Percentiles rank a stretch among this genome's conserved stretches.
phyloP scores from a whole-genome alignment of 2,888 invertebrate genomes.

The Glyphotaelius pellucidus region DNA sequence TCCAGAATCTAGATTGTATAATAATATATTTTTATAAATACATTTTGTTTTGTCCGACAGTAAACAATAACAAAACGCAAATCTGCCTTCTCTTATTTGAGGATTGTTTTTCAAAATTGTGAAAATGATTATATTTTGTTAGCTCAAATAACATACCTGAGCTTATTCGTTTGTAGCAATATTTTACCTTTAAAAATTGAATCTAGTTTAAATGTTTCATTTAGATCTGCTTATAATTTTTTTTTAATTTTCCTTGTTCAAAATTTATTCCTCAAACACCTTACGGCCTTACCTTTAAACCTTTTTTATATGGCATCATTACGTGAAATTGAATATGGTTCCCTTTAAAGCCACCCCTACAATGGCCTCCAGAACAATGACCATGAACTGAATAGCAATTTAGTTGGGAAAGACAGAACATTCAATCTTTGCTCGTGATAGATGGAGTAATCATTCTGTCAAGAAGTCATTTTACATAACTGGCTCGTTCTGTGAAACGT shows the following conservation, averaged over 20 bases:
- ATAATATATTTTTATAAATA: neutral
- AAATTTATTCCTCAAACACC: neutral
- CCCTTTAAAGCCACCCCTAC: neutral
- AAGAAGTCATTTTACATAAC: constrained; percentile 36
- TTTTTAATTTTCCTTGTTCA: neutral
- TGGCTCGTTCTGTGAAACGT: neutral
- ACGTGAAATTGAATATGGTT: neutral
- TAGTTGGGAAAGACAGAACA: neutral
- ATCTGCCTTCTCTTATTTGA: neutral
- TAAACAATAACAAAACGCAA: neutral
- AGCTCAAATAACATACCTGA: neutral
- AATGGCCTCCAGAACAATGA: neutral
- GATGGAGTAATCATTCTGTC: constrained; percentile 31
- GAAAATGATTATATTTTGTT: too few species aligned
- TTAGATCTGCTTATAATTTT: neutral
- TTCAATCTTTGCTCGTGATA: constrained; percentile 31
- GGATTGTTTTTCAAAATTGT: neutral
- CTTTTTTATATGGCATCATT: neutral
- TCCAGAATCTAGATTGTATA: neutral
- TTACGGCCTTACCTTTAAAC: neutral
- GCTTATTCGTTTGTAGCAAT: neutral
- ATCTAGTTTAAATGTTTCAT: neutral
- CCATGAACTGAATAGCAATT: neutral
- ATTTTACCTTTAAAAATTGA: neutral
- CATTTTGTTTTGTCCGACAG: neutral